Evolutionary conservation across 2,797 vertebrate genomes (phyloP).

Genomic region (Erpetoichthys calabaricus): DNA sequence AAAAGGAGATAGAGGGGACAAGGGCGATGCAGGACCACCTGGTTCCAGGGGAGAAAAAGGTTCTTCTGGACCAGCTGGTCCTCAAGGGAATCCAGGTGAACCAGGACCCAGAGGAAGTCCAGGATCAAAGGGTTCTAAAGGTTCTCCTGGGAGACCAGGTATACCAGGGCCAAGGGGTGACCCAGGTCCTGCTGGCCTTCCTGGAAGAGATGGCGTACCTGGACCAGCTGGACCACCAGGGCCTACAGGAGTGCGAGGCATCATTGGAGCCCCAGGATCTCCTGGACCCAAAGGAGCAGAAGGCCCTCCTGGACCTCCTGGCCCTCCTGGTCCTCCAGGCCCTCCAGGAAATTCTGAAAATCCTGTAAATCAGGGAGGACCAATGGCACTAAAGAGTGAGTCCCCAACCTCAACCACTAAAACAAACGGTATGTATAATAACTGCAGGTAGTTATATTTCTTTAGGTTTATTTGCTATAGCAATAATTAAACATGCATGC

Average conservation of each 20-base stretch:
- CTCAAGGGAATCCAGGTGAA: conserved; percentile 69
- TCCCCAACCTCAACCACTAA: conserved; percentile 20
- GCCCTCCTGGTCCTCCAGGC: conserved; percentile 63
- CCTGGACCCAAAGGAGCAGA: conserved; percentile 64
- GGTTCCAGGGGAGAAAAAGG: conserved; percentile 76
- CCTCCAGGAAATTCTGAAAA: conserved; percentile 41
- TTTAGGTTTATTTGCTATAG: too few species aligned
- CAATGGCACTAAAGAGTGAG: conserved; percentile 56
- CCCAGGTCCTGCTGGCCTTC: conserved; percentile 64
- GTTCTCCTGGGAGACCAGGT: conserved; percentile 80
- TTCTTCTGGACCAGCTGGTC: conserved; percentile 53
- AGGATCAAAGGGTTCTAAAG: conserved; percentile 79
- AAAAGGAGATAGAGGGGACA: conserved; percentile 84
- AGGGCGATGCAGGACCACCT: conserved; percentile 60
- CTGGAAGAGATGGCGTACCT: conserved; percentile 70
- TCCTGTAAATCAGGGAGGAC: conserved; percentile 41
- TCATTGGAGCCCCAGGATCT: conserved; percentile 65
- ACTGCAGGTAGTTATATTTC: too few species aligned
- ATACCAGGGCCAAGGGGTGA: conserved; percentile 72
- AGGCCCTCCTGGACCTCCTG: conserved; percentile 68
- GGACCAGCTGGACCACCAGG: conserved; percentile 73
- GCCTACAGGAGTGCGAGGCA: conserved; percentile 67
- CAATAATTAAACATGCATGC: background rate
- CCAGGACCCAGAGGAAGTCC: conserved; percentile 70
- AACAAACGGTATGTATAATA: conserved; percentile 4